Conservation (phyloP, 2,113 vertebrate genomes). For the Nothoprocta pentlandii region DNA sequence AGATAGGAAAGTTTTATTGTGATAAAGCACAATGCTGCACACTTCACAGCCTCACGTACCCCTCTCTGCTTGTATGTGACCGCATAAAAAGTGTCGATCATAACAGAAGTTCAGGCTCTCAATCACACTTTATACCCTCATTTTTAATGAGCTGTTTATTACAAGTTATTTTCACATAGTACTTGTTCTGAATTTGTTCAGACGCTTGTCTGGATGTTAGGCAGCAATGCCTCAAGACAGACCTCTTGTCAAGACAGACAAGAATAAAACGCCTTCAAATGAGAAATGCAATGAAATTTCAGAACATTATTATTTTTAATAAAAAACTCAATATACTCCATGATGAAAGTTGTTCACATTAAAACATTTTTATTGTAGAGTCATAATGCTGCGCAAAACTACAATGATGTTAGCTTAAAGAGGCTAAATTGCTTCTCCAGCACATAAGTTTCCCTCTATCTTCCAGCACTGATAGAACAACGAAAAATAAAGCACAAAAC, state of each 20-base stretch:
- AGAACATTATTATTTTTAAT: conserved; percentile 7
- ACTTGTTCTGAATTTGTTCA: not conserved
- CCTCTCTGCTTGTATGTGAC: not conserved
- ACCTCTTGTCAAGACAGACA: not conserved
- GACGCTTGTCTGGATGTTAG: not conserved
- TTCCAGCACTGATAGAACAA: not conserved
- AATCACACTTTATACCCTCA: not conserved
- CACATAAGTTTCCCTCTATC: not conserved
- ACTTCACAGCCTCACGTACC: not conserved
- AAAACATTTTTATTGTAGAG: not conserved
- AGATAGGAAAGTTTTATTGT: not conserved
- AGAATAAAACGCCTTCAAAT: not conserved
- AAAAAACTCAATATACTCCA: not conserved
- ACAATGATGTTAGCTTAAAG: not conserved
- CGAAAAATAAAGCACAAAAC: not conserved
- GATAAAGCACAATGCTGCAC: conserved; percentile 1
- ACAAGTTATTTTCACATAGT: not conserved
- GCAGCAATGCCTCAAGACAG: not conserved
- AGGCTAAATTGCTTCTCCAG: not conserved
- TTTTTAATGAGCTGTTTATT: not conserved
- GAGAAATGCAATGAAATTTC: not conserved
- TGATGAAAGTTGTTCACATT: not conserved
- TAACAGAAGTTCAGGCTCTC: not conserved
- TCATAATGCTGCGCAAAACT: not conserved
- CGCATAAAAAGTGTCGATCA: not conserved